Percentiles rank a stretch among this genome's conserved stretches.
These are phyloP conservation scores for Zaprionus lachaisei DNA, from an alignment of 1,140 invertebrate genomes.

Conservation along the genomic window DNA sequence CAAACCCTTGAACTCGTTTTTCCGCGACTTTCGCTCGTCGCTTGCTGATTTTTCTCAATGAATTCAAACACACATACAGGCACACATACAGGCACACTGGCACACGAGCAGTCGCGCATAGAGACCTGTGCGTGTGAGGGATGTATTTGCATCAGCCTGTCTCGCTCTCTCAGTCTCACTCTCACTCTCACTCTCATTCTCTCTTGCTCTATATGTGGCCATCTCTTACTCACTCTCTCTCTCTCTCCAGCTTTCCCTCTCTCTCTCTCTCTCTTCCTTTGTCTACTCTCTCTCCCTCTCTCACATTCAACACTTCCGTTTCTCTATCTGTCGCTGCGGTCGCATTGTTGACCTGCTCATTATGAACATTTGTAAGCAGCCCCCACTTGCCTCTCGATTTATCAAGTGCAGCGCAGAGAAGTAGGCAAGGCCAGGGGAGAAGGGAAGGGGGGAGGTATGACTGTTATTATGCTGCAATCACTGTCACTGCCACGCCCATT, in stretches of 20 bases:
- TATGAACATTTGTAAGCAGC: conserved; percentile 44
- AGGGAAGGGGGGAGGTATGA: conserved; percentile 22
- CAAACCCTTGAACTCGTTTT: conserved; percentile 81
- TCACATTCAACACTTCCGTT: conserved; percentile 16
- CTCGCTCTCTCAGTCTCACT: conserved; percentile 11
- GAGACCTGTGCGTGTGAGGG: conserved; percentile 17
- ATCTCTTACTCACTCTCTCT: conserved; percentile 2
- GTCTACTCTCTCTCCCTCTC: conserved; percentile 19
- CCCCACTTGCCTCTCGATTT: conserved; percentile 50
- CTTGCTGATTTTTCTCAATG: conserved; percentile 78
- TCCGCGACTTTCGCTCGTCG: conserved; percentile 35
- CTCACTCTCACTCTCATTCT: conserved; percentile 20
- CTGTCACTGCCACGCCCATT: conserved; percentile 43
- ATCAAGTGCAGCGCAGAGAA: conserved; percentile 59
- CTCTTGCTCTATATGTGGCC: conserved; percentile 5
- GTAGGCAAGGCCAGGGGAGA: not conserved
- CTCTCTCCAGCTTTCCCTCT: conserved; percentile 2
- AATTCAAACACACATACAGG: conserved; percentile 62
- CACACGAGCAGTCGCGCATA: not conserved
- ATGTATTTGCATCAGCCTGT: conserved; percentile 24
- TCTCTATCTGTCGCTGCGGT: conserved; percentile 43
- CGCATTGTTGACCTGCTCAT: conserved; percentile 63
- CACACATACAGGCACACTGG: conserved; percentile 21
- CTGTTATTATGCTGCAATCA: conserved; percentile 71
- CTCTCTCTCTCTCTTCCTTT: not conserved